Evolutionary conservation across 1,140 invertebrate species (phyloP).

Genomic region (Vollenhovia emeryi): DNA sequence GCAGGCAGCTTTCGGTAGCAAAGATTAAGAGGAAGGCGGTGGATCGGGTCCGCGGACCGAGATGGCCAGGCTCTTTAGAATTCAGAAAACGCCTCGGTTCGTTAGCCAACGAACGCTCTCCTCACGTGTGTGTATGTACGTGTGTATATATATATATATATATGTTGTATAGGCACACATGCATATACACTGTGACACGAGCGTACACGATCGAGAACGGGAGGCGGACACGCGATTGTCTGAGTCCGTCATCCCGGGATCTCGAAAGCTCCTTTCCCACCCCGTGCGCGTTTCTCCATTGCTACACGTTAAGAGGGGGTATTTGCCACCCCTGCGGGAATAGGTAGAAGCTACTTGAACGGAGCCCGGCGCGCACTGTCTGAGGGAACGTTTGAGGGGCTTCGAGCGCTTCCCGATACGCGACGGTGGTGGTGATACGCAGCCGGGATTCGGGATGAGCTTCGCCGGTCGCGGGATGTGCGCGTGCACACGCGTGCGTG

Average conservation of each 20-base stretch:
- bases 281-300: background rate
- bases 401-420: slow-evolving; percentile 32
- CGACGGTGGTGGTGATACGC: slow-evolving; percentile 6
- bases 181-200: background rate
- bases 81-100: slow-evolving; percentile 77
- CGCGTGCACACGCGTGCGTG: slow-evolving; percentile 31
- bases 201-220: background rate
- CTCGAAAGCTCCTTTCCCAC: background rate
- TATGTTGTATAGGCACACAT: background rate
- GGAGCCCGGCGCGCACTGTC: background rate
- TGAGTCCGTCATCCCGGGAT: background rate
- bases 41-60: slow-evolving; percentile 50
- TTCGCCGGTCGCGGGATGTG: slow-evolving; percentile 14
- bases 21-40: slow-evolving; percentile 71
- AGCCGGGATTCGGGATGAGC: slow-evolving; percentile 44
- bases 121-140: slow-evolving; percentile 3
- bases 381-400: slow-evolving; percentile 34
- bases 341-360: background rate
- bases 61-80: slow-evolving; percentile 70
- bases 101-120: slow-evolving; percentile 71
- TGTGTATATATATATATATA: background rate
- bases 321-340: slow-evolving; percentile 35
- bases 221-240: slow-evolving; percentile 4
- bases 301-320: slow-evolving; percentile 32
- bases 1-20: slow-evolving; percentile 63